Evolutionary conservation across 2,113 vertebrate genomes (phyloP), one percentile per base, ranked within the genome.

Genomic region (Candoia aspera): DNA sequence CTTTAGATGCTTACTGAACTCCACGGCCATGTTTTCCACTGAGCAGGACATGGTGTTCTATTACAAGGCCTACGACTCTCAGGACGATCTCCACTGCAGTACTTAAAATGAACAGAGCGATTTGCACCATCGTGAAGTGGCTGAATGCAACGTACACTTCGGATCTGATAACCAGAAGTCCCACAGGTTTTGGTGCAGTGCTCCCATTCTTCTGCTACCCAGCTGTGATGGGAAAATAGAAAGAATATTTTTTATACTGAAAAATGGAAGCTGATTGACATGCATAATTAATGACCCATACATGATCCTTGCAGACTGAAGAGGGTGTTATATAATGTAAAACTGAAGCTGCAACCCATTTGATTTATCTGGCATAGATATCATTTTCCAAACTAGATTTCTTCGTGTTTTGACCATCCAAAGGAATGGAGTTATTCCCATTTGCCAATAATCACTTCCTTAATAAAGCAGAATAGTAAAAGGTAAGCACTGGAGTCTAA

Each of bases 141-240:
- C 92, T 99, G 99, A 0, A 99, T 55, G 92, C 99, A 99, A 62
- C 98, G 98, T 15, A 99, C 98, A 0, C 97, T 98, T n/a, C 99
- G 99, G 10, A 99, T 97, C 96, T 99, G 99, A 73, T 98, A 99
- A 54, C 99, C 99, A 0, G 99, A 98, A 33, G 87, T 98, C 84
- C 99, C 98, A 1, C 99, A 99, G 68, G 98, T 99, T 94, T 98
- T 99, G n/a, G 99, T 98, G 91, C 99, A 99, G 84, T 99, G 97
- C 19, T 99, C 99, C 99, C 99, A 99, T 6, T 98, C 98, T 0
- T 99, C 99, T 1, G 98, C 95, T 8, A 97, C 97, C 99, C 99
- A 99, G 84, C 99, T 99, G 95, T 6, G 85, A n/a, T 84, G 11
- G 1, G 1, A 0, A 11, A 73, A 17, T 19, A 49, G 2, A 0